Base-by-base conservation (phyloP, 2,888 invertebrate genomes). In the Formica aserva region DNA sequence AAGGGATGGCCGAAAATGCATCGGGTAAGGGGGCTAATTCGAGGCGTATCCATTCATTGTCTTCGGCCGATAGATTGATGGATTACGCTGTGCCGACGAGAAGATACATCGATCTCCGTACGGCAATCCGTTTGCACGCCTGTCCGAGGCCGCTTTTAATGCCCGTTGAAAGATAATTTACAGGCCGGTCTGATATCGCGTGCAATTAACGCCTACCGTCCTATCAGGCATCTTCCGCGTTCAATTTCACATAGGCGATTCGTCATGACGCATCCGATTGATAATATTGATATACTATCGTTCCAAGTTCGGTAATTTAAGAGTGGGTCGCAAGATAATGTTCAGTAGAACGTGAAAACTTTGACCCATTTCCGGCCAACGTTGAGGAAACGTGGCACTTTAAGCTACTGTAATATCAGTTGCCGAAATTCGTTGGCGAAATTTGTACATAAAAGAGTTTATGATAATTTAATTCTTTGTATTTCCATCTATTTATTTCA, bases 21-120 rank as follows among this genome's bases (percentile, higher is more conserved):
- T 45, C 32, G 83, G 80, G 77, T 66, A 83, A 15, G 62, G 45
- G 74, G 78, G 71, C 75, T 89, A 86, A 86, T 89, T 72, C 83
- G 80, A 69, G 82, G 74, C 72, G 76, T 86, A 82, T 84, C 88
- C 57, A 87, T 83, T 86, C 82, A 88, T 90, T 90, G 90, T 90
- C 90, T 89, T 89, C 81, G 76, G 60, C 62, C 48, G 82, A 65
- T 65, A 82, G 83, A 84, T 89, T 89, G 90, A 90, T 89, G 87
- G 86, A 88, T 86, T 83, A 82, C 69, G 83, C 62, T 22, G 22
- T 11, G 22, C 8, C 72, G 60, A 65, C 83, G 82, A 87, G 85
- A 87, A 85, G 85, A 83, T 84, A 89, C 88, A 89, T 87, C 87
- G 88, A 85, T 75, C 85, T 86, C 66, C 13, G 32, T 8, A 18